Percentiles rank a stretch among this genome's conserved stretches.
Conservation (phyloP, 2,797 vertebrate species). For the Myotis planiceps region DNA sequence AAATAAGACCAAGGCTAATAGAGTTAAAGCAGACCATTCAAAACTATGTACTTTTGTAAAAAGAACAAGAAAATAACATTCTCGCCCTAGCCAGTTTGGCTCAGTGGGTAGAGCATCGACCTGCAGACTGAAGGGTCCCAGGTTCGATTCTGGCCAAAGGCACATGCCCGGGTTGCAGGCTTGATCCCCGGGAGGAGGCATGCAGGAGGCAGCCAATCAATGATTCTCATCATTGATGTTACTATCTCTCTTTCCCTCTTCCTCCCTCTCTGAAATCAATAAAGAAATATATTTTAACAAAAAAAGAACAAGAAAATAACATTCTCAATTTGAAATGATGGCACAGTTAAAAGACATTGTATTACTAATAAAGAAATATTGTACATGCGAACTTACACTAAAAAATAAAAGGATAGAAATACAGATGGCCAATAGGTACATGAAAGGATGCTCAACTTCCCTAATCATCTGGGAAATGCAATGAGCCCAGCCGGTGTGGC, state of each 20-base stretch:
- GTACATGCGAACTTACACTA: background rate
- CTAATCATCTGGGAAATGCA: background rate
- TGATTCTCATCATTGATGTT: too few species aligned
- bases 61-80: background rate
- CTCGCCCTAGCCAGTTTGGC: background rate
- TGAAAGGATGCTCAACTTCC: background rate
- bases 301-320: background rate
- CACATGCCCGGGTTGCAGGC: too few species aligned
- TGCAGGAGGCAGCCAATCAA: too few species aligned
- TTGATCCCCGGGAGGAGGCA: fast-evolving
- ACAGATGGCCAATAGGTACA: background rate
- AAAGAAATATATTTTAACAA: too few species aligned
- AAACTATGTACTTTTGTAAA: background rate
- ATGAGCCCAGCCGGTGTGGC: too few species aligned
- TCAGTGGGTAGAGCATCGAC: too few species aligned
- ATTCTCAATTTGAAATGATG: background rate
- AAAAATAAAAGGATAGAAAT: background rate
- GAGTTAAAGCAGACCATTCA: background rate
- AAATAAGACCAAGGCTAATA: background rate
- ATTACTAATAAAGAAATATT: background rate
- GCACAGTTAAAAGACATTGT: background rate
- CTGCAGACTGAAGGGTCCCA: too few species aligned
- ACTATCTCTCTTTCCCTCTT: too few species aligned
- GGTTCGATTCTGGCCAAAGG: too few species aligned
- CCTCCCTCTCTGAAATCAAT: too few species aligned